Base-by-base conservation (phyloP, 1,140 invertebrate genomes). In the Akabosia matsudoensis region DNA sequence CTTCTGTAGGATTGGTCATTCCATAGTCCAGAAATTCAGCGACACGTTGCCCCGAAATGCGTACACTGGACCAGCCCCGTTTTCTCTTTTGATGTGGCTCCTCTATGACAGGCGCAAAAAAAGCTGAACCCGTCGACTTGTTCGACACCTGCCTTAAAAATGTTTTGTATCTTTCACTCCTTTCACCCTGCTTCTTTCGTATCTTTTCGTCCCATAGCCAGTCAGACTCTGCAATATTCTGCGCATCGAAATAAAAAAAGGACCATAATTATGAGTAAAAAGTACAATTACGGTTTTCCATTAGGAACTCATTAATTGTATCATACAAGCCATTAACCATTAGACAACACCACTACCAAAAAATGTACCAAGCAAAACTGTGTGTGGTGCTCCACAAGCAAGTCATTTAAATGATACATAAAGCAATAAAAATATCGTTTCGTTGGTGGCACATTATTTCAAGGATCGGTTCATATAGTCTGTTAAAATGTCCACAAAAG, bases 121-220 rank as follows among this genome's bases (percentile, higher is more conserved):
- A 72, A 4, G 3, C 31, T 4, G 13, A 2, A 7, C 37, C 37
- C 13, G 4, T 13, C 16, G 70, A 37, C 24, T 72, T 51, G 70
- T 72, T 72, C 33, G 33, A 3, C 10, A 72, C 33, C 70, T 72
- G 34, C 26, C 26, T 77, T 74, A 81, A 56, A 30, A 84, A 80
- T 26, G 78, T 71, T 22, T 83, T 79, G 78, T 83, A 84, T 26
- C 82, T 80, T 22, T 81, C 75, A 1, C 83, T 83, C 18, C 90
- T 86, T 74, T 91, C 88, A 82, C 90, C 90, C 83, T 96, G 93
- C 73, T 91, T 88, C 33, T 90, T 88, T 79, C 91, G 88, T 84
- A 95, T 92, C 61, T 90, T 88, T 81, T 90, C 88, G 77, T 93
- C 92, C 94, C 94, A 96, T n/a, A 93, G 85, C 88, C 92, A 95